A percentile compares a stretch with the other conserved stretches of the same genome.
These are phyloP conservation scores for Cyprinodon variegatus DNA, from an alignment of 2,113 vertebrate species.

Conservation along the genomic window DNA sequence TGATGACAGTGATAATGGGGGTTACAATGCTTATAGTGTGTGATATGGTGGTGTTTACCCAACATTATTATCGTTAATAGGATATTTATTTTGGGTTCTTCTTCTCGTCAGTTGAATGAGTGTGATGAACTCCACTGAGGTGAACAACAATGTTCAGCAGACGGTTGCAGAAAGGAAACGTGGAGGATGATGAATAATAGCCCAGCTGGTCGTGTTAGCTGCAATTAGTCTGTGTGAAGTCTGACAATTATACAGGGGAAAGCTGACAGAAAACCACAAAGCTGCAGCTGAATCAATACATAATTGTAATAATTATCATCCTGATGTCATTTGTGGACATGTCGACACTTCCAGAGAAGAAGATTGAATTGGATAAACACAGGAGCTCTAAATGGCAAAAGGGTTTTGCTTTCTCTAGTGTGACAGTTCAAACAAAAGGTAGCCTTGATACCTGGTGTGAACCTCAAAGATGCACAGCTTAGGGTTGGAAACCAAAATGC, in stretches of 20 bases:
- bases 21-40: not conserved
- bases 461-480: conserved; percentile 41
- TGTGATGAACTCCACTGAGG: conserved; percentile 62
- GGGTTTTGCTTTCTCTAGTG: conserved; percentile 46
- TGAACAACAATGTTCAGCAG: conserved; percentile 59
- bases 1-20: not conserved
- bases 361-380: conserved; percentile 69
- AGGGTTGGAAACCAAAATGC: not conserved
- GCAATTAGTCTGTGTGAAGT: conserved; percentile 82
- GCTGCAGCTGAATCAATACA: conserved; percentile 77
- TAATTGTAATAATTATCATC: conserved; percentile 83
- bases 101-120: conserved; percentile 50
- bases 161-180: conserved; percentile 61
- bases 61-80: conserved; percentile 52
- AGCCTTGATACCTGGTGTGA: conserved; percentile 38
- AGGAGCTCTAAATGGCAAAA: conserved; percentile 50
- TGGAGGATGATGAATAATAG: conserved; percentile 77
- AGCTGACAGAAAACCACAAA: conserved; percentile 68
- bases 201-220: conserved; percentile 75
- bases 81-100: conserved; percentile 62
- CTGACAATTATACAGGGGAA: conserved; percentile 78
- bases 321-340: conserved; percentile 69
- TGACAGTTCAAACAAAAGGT: conserved; percentile 69
- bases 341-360: conserved; percentile 68
- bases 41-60: conserved; percentile 53